Evolutionary conservation across 1,140 invertebrate genomes (phyloP), one percentile per base, ranked within the genome.

Genomic region (Antheraea mylitta): DNA sequence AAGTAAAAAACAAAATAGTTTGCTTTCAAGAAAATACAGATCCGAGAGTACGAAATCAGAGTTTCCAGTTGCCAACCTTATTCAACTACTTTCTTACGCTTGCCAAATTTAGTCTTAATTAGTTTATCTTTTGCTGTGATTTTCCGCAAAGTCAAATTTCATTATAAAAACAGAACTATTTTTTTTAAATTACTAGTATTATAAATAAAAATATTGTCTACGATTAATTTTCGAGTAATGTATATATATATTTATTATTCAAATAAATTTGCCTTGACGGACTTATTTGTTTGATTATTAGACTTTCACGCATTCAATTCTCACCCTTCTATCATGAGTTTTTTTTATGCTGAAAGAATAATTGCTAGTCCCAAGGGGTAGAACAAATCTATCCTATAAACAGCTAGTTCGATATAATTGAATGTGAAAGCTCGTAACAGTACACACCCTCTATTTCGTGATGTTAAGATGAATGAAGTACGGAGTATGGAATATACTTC

Each of bases 381-480:
- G 22, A 30, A 2, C 22, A 30, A 30, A 30, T 30, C 22, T 30
- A 30, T 30, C 22, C 22, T 30, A 30, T 4, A 30, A 30, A 30
- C 22, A 30, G 22, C 22, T 30, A 30, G 64, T 45, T 10, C n/a
- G 45, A 22, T 65, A 22, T 36, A 65, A 38, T 16, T 37, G 48
- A 11, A 30, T 37, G 65, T 36, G 48, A 37, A 38, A 19, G 11
- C 22, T 58, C 65, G 19, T 19, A 38, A 59, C 58, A 30, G 48
- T 18, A 16, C 18, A 36, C 36, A 30, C 22, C 48, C 58, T 22
- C 19, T 18, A 58, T 30, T 66, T 19, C 48, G 65, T 36, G 48
- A 66, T 59, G 19, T 38, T 5, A 36, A 58, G 65, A 66, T 66
- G 37, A 59, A 66, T 59, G 65, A 66, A 37, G 19, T 59, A 58